Conservation (phyloP, 2,113 vertebrate species). For the Hippocampus barbouri region DNA sequence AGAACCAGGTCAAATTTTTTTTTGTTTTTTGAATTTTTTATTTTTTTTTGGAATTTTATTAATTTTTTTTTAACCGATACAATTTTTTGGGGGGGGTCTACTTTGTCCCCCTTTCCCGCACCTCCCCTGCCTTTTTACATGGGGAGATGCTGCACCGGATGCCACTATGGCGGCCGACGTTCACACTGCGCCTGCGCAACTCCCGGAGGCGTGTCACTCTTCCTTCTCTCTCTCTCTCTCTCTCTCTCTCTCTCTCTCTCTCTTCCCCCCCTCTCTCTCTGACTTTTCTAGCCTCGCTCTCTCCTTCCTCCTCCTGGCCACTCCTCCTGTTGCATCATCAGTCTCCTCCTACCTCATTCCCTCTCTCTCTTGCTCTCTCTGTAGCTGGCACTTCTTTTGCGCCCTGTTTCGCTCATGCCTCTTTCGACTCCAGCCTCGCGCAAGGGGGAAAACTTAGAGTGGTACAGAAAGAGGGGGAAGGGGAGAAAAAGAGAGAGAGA, state of each 20-base stretch:
- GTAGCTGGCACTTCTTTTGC: constrained; percentile 54
- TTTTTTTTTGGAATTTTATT: not conserved
- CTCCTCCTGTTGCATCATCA: constrained; percentile 82
- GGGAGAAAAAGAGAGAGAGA: constrained; percentile 21
- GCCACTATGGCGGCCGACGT: not conserved
- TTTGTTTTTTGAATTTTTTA: not conserved
- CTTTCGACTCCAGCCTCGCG: constrained; percentile 75
- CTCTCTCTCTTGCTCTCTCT: constrained; percentile 49
- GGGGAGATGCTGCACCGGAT: not conserved
- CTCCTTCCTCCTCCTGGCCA: constrained; percentile 66
- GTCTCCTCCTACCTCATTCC: constrained; percentile 63
- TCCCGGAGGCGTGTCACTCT: constrained; percentile 68
- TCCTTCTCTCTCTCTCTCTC: constrained; percentile 45
- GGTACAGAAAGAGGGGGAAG: constrained; percentile 35
- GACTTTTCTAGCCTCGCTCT: constrained; percentile 41
- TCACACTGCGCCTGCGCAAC: constrained; percentile 68
- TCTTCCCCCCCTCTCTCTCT: constrained; percentile 18
- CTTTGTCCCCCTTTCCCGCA: not conserved
- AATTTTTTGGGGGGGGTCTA: not conserved
- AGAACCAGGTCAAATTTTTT: not conserved
- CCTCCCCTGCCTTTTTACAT: not conserved
- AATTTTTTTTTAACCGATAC: not conserved
- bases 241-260: constrained; percentile 48
- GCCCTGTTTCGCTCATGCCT: constrained; percentile 55
- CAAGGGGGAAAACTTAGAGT: constrained; percentile 74